Conservation (phyloP, 2,797 vertebrate genomes). For the Esox lucius region DNA sequence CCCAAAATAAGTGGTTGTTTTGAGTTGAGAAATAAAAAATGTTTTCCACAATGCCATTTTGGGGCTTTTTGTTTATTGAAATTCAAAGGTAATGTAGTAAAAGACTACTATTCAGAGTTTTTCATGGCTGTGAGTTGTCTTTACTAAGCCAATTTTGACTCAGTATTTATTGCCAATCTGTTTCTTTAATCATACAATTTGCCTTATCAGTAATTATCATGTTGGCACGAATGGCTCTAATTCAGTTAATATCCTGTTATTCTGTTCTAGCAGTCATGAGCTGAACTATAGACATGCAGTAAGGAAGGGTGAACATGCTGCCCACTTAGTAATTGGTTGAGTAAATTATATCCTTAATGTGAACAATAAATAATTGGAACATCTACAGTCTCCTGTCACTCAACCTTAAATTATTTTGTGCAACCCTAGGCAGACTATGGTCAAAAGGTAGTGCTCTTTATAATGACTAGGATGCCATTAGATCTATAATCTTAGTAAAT, state of each 20-base stretch:
- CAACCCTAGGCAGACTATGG: not conserved
- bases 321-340: not conserved
- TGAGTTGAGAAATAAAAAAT: conserved; percentile 71
- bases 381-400: not conserved
- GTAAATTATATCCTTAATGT: conserved; percentile 4
- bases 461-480: no score
- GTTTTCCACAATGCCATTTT: conserved; percentile 68
- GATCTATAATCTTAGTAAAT: no score
- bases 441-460: no score
- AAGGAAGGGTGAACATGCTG: not conserved
- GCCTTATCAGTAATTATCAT: not conserved
- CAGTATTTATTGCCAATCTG: not conserved
- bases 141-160: not conserved
- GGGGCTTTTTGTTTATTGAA: conserved; percentile 39
- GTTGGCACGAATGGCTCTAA: not conserved
- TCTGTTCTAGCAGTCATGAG: not conserved
- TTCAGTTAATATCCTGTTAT: not conserved
- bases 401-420: conserved; percentile 9
- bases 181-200: not conserved
- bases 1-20: conserved; percentile 52
- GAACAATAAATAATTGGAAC: conserved; percentile 17
- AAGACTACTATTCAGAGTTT: not conserved
- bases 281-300: not conserved
- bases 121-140: conserved; percentile 8
- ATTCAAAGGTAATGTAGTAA: not conserved